phyloP scores from a whole-genome alignment of 2,797 vertebrate species.

The Megalops cyprinoides region DNA sequence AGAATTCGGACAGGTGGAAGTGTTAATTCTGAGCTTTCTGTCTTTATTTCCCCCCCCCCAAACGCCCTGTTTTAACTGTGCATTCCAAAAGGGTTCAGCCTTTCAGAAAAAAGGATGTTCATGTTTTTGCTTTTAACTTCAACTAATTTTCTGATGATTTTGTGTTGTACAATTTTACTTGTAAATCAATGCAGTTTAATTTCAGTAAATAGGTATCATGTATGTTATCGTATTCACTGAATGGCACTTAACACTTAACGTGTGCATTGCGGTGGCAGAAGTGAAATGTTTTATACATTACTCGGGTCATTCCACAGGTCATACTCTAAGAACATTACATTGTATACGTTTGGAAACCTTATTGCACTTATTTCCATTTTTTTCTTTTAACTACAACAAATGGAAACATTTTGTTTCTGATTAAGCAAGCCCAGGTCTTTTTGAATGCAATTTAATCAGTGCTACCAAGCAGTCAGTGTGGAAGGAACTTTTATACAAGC shows the following conservation, averaged over 20 bases:
- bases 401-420: neutral
- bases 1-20: constrained; percentile 17
- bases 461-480: neutral
- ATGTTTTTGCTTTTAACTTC: too few species aligned
- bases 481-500: neutral
- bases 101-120: too few species aligned
- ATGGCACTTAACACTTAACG: neutral
- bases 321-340: constrained; percentile 25
- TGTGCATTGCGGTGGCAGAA: too few species aligned
- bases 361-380: neutral
- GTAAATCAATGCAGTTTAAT: neutral
- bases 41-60: too few species aligned
- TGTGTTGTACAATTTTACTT: neutral
- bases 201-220: neutral
- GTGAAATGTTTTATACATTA: too few species aligned
- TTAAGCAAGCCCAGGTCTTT: neutral
- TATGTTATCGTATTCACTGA: constrained; percentile 3
- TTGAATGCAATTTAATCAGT: constrained; percentile 13
- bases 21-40: constrained; percentile 16
- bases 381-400: neutral
- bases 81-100: neutral
- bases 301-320: constrained; percentile 64
- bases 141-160: constrained; percentile 20
- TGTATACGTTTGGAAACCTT: constrained; percentile 3
- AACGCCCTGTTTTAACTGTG: neutral